Evolutionary conservation across 2,113 vertebrate genomes (phyloP), one percentile per base, ranked within the genome.

Genomic region (Riparia riparia): DNA sequence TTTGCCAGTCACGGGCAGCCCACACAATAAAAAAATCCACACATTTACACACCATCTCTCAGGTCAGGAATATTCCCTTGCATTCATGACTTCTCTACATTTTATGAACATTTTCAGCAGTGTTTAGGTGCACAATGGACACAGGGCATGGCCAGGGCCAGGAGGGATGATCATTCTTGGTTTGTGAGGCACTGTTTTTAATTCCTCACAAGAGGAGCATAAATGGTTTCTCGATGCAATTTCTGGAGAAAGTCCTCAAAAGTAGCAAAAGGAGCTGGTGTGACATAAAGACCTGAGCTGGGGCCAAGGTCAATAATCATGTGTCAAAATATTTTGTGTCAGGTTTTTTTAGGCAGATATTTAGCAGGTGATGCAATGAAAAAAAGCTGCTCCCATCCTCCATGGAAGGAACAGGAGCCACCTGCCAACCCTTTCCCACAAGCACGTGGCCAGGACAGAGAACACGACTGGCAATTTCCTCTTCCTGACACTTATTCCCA

Each of bases 401-500:
- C 34, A 19, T 6, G 19, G 63, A 61, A 79, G 54, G 47, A 80
- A 39, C 0, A 34, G 12, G 13, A 29, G 29, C 44, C 47, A 89
- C 60, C 65, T 89, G 73, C 39, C 69, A 82, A 44, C 17, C 6
- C 73, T 71, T 73, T 56, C 64, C 58, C 37, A 37, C 14, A n/a
- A 63, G 13, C n/a, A 56, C 50, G 0, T 14, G 50, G 57, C 32
- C 82, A 82, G 60, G 22, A 86, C 51, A 74, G 68, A 79, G 53
- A 83, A 26, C 22, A 44, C 2, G 37, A 49, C 56, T 51, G 56
- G 89, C 64, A 66, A 24, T 95, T 89, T 92, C 86, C 64, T 73
- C 79, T 85, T 91, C 70, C 88, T 90, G 61, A 76, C 39, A 8
- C n/a, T 95, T 66, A 31, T 31, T 71, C 81, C 82, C 70, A 64